Evolutionary conservation across 1,140 invertebrate species (phyloP).

Genomic region (Caenorhabditis tropicalis): DNA sequence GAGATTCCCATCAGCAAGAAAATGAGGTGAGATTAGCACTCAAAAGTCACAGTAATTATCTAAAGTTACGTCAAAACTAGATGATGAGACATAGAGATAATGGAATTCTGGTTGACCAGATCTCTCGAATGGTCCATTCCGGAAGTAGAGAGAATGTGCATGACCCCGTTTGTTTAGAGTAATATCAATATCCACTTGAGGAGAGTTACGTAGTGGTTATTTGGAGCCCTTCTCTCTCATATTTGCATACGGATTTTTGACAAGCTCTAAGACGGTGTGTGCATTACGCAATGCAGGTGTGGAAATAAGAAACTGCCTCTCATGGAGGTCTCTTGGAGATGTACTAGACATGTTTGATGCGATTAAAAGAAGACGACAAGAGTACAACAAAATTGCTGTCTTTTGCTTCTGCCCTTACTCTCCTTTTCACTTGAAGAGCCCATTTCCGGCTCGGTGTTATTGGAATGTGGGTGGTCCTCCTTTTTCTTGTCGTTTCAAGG

Average conservation of each 20-base stretch:
- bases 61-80: neutral
- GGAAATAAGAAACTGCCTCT: neutral
- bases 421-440: slow-evolving; percentile 18
- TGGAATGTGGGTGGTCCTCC: slow-evolving; percentile 30
- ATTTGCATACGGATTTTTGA: slow-evolving; percentile 22
- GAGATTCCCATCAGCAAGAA: neutral
- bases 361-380: slow-evolving; percentile 21
- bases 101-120: neutral
- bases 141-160: neutral
- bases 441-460: slow-evolving; percentile 37
- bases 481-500: neutral
- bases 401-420: neutral
- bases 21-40: slow-evolving; percentile 18
- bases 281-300: slow-evolving; percentile 38
- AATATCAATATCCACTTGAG: slow-evolving; percentile 39
- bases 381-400: slow-evolving; percentile 34
- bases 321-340: neutral
- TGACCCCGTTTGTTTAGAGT: slow-evolving; percentile 5
- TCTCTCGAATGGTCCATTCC: neutral
- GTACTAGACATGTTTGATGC: slow-evolving; percentile 36
- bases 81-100: slow-evolving; percentile 10
- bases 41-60: neutral
- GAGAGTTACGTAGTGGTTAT: neutral
- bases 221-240: slow-evolving; percentile 9
- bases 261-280: slow-evolving; percentile 22